Evolutionary conservation across 1,140 invertebrate species (phyloP).

Genomic region (Mamestra configurata): DNA sequence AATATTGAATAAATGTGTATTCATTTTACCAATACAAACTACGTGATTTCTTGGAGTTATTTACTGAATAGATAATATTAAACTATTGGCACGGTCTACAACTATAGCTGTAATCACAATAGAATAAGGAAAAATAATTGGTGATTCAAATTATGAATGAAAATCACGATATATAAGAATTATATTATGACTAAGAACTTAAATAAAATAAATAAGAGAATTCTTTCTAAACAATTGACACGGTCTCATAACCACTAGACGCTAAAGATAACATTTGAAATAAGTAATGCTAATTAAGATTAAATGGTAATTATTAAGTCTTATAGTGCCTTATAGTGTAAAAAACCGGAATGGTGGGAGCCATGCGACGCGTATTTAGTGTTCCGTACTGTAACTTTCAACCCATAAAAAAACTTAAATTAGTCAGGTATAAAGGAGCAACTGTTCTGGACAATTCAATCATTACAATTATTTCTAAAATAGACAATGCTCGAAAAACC

Average conservation of each 20-base stretch:
- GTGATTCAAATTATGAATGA: neutral
- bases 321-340: constrained; percentile 18
- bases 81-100: too few species aligned
- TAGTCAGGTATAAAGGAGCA: neutral
- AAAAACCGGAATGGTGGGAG: neutral
- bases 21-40: neutral
- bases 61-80: too few species aligned
- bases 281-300: constrained; percentile 11
- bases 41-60: constrained; percentile 4
- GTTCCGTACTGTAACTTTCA: constrained; percentile 8
- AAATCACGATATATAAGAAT: neutral
- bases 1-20: constrained; percentile 2
- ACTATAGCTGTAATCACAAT: too few species aligned
- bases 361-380: neutral
- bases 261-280: neutral
- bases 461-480: too few species aligned
- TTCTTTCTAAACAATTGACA: constrained; percentile 31
- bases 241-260: neutral
- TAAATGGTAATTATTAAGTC: constrained; percentile 27
- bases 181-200: neutral
- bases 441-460: neutral
- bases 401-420: neutral
- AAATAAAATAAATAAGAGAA: constrained; percentile 39
- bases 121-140: too few species aligned
- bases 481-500: too few species aligned